phyloP scores from a whole-genome alignment of 2,797 vertebrate species.

The Potorous gilbertii region DNA sequence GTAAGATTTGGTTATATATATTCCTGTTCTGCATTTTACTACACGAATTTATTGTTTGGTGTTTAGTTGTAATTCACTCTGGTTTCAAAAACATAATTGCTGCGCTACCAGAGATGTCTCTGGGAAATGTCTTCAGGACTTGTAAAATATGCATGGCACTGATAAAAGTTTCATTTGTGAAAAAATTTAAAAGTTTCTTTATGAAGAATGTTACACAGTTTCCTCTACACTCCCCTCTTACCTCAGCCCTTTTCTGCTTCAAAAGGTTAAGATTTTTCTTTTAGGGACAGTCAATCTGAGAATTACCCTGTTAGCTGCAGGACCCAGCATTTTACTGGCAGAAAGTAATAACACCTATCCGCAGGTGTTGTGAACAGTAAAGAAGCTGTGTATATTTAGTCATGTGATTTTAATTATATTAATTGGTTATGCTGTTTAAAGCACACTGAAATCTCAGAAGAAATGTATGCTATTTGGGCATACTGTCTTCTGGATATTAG shows the following conservation, averaged over 20 bases:
- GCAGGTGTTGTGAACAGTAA: conserved; percentile 32
- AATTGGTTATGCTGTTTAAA: conserved; percentile 8
- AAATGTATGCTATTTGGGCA: not conserved
- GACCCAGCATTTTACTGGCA: conserved; percentile 3
- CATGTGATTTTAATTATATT: conserved; percentile 18
- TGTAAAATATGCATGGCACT: conserved; percentile 67
- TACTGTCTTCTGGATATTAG: conserved; percentile 46
- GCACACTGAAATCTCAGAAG: conserved; percentile 34
- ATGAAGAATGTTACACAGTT: conserved; percentile 70
- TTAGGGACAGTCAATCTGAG: not conserved
- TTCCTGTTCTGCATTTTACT: conserved; percentile 78
- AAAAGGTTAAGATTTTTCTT: conserved; percentile 39
- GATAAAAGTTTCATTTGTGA: conserved; percentile 54
- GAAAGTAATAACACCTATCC: conserved; percentile 12
- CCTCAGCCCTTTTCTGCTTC: not conserved
- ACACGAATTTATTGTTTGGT: conserved; percentile 67
- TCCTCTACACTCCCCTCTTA: conserved; percentile 54
- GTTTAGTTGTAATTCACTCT: conserved; percentile 70
- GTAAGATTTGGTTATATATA: conserved; percentile 82
- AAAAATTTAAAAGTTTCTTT: conserved; percentile 61
- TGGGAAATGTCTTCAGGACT: conserved; percentile 60
- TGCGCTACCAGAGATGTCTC: conserved; percentile 38
- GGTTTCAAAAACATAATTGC: conserved; percentile 69
- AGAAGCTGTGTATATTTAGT: conserved; percentile 12
- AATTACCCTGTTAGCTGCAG: conserved; percentile 27